Evolutionary conservation across 2,888 invertebrate species (phyloP), one percentile per base, ranked within the genome.

Genomic region (Elysia crispata): DNA sequence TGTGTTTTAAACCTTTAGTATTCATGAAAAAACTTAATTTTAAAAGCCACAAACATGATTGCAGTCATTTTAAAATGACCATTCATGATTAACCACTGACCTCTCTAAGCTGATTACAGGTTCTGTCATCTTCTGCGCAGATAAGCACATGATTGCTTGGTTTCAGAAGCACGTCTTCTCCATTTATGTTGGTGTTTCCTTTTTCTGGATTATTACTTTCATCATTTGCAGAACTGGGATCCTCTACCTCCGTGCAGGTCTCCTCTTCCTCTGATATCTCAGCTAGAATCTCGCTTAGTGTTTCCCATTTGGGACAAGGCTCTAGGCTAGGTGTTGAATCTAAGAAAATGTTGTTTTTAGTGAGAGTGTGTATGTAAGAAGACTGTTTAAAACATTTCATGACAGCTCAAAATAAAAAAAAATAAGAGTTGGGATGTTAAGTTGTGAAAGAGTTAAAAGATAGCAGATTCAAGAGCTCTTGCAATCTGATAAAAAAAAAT

Each of bases 251-350:
- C 62, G 62, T 62, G 54, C 72, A 76, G 0, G 15, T 25, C 0
- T 80, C 80, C 49, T 80, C 80, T 70, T 96, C 95, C 50, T 93
- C 93, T 25, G 96, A 95, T 89, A 98, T 96, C 93, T 98, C 98
- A 84, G 94, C 93, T 67, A 98, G 92, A 81, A 98, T 94, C 92
- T 98, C 97, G 82, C 94, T 94, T 3, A 98, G 93, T 15, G 95
- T 95, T 87, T 95, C 94, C 98, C 98, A 98, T 93, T 98, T 98
- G 8, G 98, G 97, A 91, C 95, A 96, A 60, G 94, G 93, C 93
- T 98, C 97, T 96, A 96, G 86, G 95, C 78, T 78, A 50, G 87
- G 86, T 23, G 75, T 79, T 50, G 54, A 15, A 1, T 81, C 81
- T 81, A 57, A 60, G 11, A 41, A 41, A 41, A 6, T 41, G 41